A percentile compares a stretch with the other conserved stretches of the same genome.
Evolutionary conservation across 2,797 vertebrate species (phyloP).

Genomic region (Vireo griseus): DNA sequence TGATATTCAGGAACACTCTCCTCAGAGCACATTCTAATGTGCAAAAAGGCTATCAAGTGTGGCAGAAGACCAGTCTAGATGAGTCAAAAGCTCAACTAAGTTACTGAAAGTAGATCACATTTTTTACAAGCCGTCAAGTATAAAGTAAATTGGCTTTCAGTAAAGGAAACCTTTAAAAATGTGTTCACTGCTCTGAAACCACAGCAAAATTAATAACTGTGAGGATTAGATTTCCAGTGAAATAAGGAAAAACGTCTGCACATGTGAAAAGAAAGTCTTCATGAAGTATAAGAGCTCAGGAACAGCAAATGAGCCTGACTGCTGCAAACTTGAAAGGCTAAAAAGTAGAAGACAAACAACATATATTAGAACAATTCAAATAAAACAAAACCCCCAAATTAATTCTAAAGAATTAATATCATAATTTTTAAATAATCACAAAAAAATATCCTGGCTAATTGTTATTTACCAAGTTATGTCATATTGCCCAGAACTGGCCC

Average conservation of each 20-base stretch:
- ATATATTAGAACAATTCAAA: not conserved
- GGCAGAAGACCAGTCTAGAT: not conserved
- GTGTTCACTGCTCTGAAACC: not conserved
- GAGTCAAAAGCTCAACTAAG: not conserved
- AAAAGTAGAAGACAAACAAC: not conserved
- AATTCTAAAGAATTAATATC: not conserved
- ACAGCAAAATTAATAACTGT: not conserved
- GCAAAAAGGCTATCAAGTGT: not conserved
- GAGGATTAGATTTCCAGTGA: not conserved
- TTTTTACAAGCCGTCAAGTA: not conserved
- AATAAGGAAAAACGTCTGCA: not conserved
- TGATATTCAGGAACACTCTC: not conserved
- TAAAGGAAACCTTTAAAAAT: slow-evolving; percentile 20
- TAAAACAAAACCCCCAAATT: rapidly evolving
- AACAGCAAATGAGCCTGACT: not conserved
- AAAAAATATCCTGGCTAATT: not conserved
- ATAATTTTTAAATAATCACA: not conserved
- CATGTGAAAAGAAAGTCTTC: not conserved
- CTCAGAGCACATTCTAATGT: not conserved
- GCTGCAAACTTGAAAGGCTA: not conserved
- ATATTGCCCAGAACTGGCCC: slow-evolving; percentile 42
- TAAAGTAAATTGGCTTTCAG: slow-evolving; percentile 1
- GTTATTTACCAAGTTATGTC: slow-evolving; percentile 50
- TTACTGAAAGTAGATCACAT: not conserved
- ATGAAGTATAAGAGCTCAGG: not conserved